Evolutionary conservation across 2,113 vertebrate genomes (phyloP), one percentile per base, ranked within the genome.

Genomic region (Paradoxurus hermaphroditus): DNA sequence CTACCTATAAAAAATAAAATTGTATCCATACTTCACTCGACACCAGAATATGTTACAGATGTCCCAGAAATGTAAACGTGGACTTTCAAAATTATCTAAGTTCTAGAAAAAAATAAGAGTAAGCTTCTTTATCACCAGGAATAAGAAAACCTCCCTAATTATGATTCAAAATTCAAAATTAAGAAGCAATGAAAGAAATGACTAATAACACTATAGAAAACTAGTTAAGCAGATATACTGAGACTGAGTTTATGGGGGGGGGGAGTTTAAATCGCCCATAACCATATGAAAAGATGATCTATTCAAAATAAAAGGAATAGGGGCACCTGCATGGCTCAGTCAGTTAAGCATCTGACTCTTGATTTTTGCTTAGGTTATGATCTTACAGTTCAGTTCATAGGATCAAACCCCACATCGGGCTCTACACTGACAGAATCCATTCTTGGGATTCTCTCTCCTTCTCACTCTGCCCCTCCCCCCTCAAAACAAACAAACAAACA

Each of bases 161-260:
- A 59, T 6, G 46, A 83, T 62, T 91, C 68, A 88, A 96, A 78
- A 73, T 73, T 85, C 36, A 75, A 88, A 90, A 86, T 90, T 56
- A 79, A 79, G 44, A 85, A 85, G 1, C n/a, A 83, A 36, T n/a
- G 3, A 88, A 29, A 41, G 59, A 49, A 94, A 87, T 84, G 49
- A 77, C 11, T 21, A 86, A 16, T 5, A 81, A 56, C 21, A 31
- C 1, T 46, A 8, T 10, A 49, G 67, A 51, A 86, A 68, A 72
- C 13, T 23, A 2, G n/a, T 34, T 18, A 36, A 46, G 34, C 46
- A 46, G 34, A 49, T 39, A 51, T 3, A 15, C 7, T 82, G 14
- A 62, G 34, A 39, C 5, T 62, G 39, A 70, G n/a, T 63, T 79
- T 23, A 62, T 1, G 41, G 2, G 12, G 7, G 39, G 3, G 18